Evolutionary conservation across 2,888 invertebrate species (phyloP).

Genomic region (Physocephala rufipes): DNA sequence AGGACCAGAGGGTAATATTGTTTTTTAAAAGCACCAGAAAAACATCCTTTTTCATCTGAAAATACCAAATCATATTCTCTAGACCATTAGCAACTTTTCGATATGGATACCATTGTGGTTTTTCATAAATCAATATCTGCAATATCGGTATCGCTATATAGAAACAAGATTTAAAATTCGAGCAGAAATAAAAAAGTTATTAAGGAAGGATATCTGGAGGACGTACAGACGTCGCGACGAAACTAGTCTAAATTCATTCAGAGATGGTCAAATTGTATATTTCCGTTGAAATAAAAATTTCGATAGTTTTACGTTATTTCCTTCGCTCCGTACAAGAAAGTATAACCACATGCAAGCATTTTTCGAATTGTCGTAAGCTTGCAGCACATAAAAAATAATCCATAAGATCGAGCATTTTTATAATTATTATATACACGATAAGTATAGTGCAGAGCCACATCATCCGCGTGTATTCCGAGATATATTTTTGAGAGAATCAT

Average conservation of each 20-base stretch:
- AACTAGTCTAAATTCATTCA: constrained; percentile 76
- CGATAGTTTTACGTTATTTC: no score
- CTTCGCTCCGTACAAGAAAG: no score
- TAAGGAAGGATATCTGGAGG: constrained; percentile 82
- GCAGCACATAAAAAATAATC: constrained; percentile 79
- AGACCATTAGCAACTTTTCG: constrained; percentile 62
- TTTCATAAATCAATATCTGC: constrained; percentile 72
- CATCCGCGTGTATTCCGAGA: constrained; percentile 50
- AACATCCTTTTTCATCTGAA: no score
- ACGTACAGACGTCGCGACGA: constrained; percentile 78
- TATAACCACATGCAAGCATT: no score
- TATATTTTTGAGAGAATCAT: constrained; percentile 48
- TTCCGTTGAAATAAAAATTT: no score
- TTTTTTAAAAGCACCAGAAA: constrained; percentile 75
- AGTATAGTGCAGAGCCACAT: constrained; percentile 58
- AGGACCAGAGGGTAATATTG: constrained; percentile 85
- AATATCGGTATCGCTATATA: constrained; percentile 76
- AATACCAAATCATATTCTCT: no score
- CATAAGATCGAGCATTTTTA: constrained; percentile 70
- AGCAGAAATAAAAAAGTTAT: constrained; percentile 72
- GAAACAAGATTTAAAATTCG: constrained; percentile 79
- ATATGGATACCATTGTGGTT: constrained; percentile 71
- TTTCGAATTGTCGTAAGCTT: no score
- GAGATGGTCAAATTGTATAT: constrained; percentile 81
- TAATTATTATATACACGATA: constrained; percentile 57